Conservation (phyloP, 2,888 invertebrate genomes). For the Ctena decussata region DNA sequence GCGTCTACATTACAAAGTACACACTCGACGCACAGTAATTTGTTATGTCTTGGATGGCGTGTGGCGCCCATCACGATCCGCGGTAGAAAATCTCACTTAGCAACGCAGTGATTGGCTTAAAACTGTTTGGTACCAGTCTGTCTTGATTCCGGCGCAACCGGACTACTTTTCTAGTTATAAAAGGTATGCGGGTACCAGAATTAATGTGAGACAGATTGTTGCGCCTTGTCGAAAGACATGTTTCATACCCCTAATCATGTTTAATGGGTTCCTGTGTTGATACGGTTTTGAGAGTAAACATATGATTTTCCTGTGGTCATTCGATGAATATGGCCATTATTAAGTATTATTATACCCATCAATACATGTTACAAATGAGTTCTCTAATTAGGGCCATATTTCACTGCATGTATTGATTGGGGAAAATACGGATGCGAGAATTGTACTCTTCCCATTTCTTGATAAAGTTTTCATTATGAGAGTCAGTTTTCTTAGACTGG, state of each 20-base stretch:
- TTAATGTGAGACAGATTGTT: background rate
- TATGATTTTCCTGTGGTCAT: conserved; percentile 66
- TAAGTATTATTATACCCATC: conserved; percentile 48
- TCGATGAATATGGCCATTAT: conserved; percentile 50
- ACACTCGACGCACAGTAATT: conserved; percentile 58
- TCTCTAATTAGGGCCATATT: conserved; percentile 1
- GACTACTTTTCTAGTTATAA: background rate
- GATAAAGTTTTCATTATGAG: no score
- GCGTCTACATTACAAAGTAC: conserved; percentile 62
- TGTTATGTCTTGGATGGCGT: conserved; percentile 54
- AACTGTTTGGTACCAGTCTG: background rate
- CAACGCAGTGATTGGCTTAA: conserved; percentile 63
- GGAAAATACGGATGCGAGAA: no score
- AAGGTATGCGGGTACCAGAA: background rate
- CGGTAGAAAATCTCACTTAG: conserved; percentile 47
- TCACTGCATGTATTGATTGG: background rate
- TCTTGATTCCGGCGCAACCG: background rate
- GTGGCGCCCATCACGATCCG: conserved; percentile 64
- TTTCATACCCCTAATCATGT: background rate
- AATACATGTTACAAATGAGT: conserved; percentile 39
- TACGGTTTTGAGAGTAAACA: conserved; percentile 47
- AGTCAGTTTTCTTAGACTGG: no score
- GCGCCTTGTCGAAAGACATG: conserved; percentile 2
- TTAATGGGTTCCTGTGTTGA: background rate
- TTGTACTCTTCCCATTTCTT: no score